Evolutionary conservation across 1,140 invertebrate species (phyloP).

Genomic region (Bombyx mori): ASM3026992v2 NC_085119.1:5801501-5802000

Average conservation of each 20-base stretch:
- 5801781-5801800: background rate
- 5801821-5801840: too few species aligned
- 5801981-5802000: too few species aligned
- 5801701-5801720: slow-evolving; percentile 12
- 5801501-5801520: too few species aligned
- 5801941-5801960: too few species aligned
- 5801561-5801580: slow-evolving; percentile 15
- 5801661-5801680: slow-evolving; percentile 44
- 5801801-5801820: background rate
- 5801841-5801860: too few species aligned
- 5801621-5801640: slow-evolving; percentile 46
- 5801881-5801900: too few species aligned
- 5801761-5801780: background rate
- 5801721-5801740: slow-evolving; percentile 15
- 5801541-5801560: background rate
- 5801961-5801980: too few species aligned
- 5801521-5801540: too few species aligned
- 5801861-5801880: too few species aligned
- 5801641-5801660: slow-evolving; percentile 17
- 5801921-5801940: too few species aligned
- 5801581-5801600: slow-evolving; percentile 30
- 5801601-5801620: slow-evolving; percentile 37
- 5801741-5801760: slow-evolving; percentile 10
- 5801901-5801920: too few species aligned
- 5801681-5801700: slow-evolving; percentile 23